phyloP scores from a whole-genome alignment of 2,113 vertebrate genomes.

The Brienomyrus brachyistius region DNA sequence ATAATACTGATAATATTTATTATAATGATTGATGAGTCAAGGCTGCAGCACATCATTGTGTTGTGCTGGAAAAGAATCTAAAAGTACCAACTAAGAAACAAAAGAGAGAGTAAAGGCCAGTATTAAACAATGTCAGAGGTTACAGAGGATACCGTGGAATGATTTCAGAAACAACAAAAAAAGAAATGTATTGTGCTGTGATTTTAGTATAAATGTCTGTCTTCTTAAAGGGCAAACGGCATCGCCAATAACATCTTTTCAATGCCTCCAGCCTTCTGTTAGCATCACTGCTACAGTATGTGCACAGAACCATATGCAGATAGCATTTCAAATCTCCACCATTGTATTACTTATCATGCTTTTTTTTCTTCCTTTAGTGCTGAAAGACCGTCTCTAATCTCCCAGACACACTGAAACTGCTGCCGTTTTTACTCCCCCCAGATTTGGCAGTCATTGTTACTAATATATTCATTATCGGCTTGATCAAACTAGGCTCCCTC shows the following conservation, averaged over 20 bases:
- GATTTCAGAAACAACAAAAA: neutral
- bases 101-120: neutral
- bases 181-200: neutral
- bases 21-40: neutral
- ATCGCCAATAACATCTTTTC: neutral
- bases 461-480: neutral
- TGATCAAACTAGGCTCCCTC: neutral
- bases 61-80: neutral
- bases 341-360: neutral
- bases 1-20: slow-evolving; percentile 1
- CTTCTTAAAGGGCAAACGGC: neutral
- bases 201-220: neutral
- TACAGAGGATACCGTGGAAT: neutral
- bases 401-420: neutral
- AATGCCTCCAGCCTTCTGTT: neutral
- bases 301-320: neutral
- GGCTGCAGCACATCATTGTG: neutral
- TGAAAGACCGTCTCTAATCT: slow-evolving; percentile 3
- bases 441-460: neutral
- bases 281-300: neutral
- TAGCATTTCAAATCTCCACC: neutral
- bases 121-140: neutral
- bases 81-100: neutral
- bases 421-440: neutral
- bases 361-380: neutral